Evolutionary conservation across 1,140 invertebrate genomes (phyloP).

Genomic region (Neotoxoptera formosana): DNA sequence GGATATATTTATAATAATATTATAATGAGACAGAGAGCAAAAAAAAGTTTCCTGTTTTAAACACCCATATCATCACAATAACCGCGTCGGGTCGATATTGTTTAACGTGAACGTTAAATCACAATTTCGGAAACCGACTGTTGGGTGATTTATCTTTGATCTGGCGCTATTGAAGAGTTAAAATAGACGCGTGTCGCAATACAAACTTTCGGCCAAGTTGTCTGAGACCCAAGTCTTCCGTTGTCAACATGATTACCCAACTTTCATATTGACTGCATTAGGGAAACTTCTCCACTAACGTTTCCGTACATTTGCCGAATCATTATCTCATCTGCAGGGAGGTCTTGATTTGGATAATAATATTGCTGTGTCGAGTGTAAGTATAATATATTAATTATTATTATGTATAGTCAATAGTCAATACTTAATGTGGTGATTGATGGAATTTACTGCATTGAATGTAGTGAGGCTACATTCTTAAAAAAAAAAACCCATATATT

Average conservation of each 20-base stretch:
- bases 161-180: constrained; percentile 25
- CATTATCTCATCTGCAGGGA: not conserved
- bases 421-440: not conserved
- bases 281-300: constrained; percentile 18
- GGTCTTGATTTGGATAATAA: not conserved
- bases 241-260: constrained; percentile 43
- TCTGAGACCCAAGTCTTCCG: constrained; percentile 8
- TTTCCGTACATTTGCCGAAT: not conserved
- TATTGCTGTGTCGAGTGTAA: not conserved
- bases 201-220: constrained; percentile 42
- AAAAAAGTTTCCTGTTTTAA: not conserved
- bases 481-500: not conserved
- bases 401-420: not conserved
- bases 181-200: not conserved
- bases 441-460: not conserved
- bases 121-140: not conserved
- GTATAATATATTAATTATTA: not conserved
- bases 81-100: not conserved
- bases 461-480: not conserved
- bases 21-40: not conserved
- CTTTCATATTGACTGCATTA: constrained; percentile 21
- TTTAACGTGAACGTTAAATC: not conserved
- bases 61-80: not conserved
- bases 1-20: not conserved
- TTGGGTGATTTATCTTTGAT: constrained; percentile 44